Evolutionary conservation across 2,113 vertebrate genomes (phyloP), one percentile per base, ranked within the genome.

Genomic region (Dermatemys mawii): DNA sequence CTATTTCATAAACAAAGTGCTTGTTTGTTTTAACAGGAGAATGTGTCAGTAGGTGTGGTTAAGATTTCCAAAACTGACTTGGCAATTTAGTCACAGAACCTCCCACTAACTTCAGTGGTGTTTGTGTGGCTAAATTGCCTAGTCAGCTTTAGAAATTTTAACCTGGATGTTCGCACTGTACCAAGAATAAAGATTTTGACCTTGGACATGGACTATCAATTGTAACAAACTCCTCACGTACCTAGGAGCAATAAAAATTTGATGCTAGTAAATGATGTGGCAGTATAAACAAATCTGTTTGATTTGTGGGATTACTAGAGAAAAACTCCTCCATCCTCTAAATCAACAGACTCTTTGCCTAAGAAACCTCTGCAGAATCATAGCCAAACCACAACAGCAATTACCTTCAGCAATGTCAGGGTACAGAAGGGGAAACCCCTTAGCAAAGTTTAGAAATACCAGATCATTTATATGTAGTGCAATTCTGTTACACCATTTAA

Each of bases 381-480:
- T 17, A 87, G 13, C 41, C 51, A 1, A 90, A 49, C 14, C 4
- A 13, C 24, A 27, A 21, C 2, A 24, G 48, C 19, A 13, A 26
- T 35, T 87, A 35, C 11, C 1, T 10, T 21, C 73, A 60, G 17
- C 32, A 73, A 35, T 6, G 44, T 49, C 35, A 38, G 63, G 9
- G 16, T 49, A 35, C 63, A 26, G 75, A 44, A 29, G 75, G 48
- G n/a, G 44, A 54, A 22, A 19, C 53, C 50, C 88, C 35, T 55
- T 24, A n/a, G 76, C 8, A 38, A 83, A 53, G 81, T 44, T 78
- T 12, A 70, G 5, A 41, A 73, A 29, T 8, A 44, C 10, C 5
- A 1, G n/a, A 29, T 41, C 1, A 0, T 0, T n/a, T 81, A 63
- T 10, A 38, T 17, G 4, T 38, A 54, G 83, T 49, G 6, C 1